Conservation (phyloP, 1,140 invertebrate genomes). For the Mercenaria mercenaria region DNA sequence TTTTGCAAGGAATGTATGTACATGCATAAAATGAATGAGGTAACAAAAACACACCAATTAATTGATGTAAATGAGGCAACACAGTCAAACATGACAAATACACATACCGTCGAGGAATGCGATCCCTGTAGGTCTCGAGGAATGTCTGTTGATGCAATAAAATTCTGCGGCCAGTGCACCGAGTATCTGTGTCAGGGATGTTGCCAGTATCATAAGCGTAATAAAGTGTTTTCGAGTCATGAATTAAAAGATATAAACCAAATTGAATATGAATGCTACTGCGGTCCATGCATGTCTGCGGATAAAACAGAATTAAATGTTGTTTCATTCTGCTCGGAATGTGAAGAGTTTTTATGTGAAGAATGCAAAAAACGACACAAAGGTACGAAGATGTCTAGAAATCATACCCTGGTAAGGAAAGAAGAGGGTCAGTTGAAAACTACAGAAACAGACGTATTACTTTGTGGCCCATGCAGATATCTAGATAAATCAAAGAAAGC, state of each 20-base stretch:
- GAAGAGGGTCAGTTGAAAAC: neutral
- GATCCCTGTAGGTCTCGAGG: neutral
- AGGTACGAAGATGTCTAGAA: neutral
- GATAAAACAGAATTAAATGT: neutral
- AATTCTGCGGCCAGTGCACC: neutral
- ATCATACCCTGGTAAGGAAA: neutral
- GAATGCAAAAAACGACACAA: neutral
- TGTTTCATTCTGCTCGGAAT: neutral
- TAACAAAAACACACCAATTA: no score
- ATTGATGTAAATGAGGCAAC: no score
- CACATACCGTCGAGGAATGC: neutral
- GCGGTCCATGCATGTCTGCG: neutral
- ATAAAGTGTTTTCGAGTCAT: neutral
- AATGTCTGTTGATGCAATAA: neutral
- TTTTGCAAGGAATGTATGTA: no score
- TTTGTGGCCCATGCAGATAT: neutral
- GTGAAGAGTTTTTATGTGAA: neutral
- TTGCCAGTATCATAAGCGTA: neutral
- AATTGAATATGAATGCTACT: neutral
- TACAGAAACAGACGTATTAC: neutral
- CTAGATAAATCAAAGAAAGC: neutral
- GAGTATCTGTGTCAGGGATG: neutral
- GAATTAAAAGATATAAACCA: neutral
- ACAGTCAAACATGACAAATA: no score
- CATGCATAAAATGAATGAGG: no score